Percentiles rank a stretch among this genome's conserved stretches.
These are phyloP conservation scores for Nipponia nippon DNA, from an alignment of 2,113 vertebrate species.

Conservation along the genomic window DNA sequence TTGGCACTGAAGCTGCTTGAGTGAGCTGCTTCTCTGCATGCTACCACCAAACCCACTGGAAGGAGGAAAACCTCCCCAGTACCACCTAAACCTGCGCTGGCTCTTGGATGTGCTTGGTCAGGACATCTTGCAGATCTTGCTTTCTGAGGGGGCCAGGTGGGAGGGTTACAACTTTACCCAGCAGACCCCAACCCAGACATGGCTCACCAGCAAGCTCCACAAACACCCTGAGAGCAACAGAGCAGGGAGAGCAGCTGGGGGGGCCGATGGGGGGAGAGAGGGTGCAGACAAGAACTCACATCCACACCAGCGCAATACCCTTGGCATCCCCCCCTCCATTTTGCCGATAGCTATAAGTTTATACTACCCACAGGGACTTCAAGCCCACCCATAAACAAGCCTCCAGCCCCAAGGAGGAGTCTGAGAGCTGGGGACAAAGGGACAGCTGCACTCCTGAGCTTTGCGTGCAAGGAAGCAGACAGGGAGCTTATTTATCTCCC, in stretches of 20 bases:
- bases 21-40: not conserved
- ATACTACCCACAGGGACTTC: not conserved
- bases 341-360: not conserved
- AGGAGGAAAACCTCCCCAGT: not conserved
- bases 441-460: conserved; percentile 25
- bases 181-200: not conserved
- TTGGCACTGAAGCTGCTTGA: not conserved
- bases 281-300: not conserved
- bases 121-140: not conserved
- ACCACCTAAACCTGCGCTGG: not conserved
- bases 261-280: accelerated
- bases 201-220: not conserved
- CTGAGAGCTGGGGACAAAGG: not conserved
- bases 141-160: not conserved
- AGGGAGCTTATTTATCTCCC: conserved; percentile 46
- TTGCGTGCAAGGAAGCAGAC: conserved; percentile 6
- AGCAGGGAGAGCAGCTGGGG: not conserved
- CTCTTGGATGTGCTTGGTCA: not conserved
- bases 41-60: not conserved
- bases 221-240: not conserved
- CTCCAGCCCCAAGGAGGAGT: not conserved
- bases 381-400: not conserved
- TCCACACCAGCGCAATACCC: not conserved
- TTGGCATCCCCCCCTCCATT: not conserved
- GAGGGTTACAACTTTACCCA: not conserved